Base-by-base conservation (phyloP, 37 sponge, comb jelly and placozoan species). In the Halisarca cf. caerulea region DNA sequence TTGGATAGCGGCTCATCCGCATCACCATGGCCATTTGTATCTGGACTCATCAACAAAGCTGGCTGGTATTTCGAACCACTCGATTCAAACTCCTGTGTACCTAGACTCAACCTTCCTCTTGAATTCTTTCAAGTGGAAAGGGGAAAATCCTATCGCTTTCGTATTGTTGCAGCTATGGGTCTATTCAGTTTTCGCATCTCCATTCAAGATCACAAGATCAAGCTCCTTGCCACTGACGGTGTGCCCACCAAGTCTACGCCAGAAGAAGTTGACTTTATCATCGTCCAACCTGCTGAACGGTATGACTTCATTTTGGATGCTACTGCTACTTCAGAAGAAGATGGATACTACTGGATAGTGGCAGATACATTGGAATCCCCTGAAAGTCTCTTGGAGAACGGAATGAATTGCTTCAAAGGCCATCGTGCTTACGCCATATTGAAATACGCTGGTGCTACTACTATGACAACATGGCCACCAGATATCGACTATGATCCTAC, bases 161-260 rank as follows among this genome's bases (percentile, higher is more conserved):
- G 96, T 2, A 1, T 96, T 25, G 87, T 96, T 59, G 93, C 91
- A 41, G 91, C 86, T 3, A 90, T 89, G 59, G 43, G 33, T 18
- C 11, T 69, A 2, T 91, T 47, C 64, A 69, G 84, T 23, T 87
- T 55, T 79, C 77, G 83, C 25, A 70, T 92, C 57, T 92, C 93
- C 3, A 87, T 96, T 58, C 91, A 96, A 40, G 86, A 81, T 17
- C 92, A 96, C 64, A 81, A 82, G n/a, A 80, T 96, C 2, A 92
- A 82, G 11, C 83, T 96, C 7, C 82, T 93, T 32, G 87, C 96
- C 0, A 91, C 91, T 45, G 96, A 96, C 74, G 96, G 90, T 2
- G 84, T 96, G 30, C 36, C 45, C 3, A 74, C 77, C 36, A 7
- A 3, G 9, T 57, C 91, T 71, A 86, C 87, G 58, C 69, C 69